Evolutionary conservation across 2,113 vertebrate genomes (phyloP), one percentile per base, ranked within the genome.

Genomic region (Eidolon helvum): DNA sequence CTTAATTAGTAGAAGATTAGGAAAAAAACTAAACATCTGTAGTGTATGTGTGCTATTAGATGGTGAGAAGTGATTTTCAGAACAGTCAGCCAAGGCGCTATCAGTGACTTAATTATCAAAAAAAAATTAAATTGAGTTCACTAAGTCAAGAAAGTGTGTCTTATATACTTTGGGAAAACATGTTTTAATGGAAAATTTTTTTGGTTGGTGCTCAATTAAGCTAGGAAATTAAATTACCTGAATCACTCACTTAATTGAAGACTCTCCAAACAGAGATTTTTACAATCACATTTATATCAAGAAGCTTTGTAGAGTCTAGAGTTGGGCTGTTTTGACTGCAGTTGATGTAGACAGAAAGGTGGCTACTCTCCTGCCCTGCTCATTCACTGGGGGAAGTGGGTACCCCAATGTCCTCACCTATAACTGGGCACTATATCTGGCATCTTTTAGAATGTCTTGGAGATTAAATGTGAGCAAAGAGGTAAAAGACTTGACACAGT

Each of bases 201-300:
- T 69, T 90, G n/a, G 21, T 66, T 95, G 35, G 50, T 92, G 90
- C 48, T 89, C 92, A 95, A 93, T 93, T 93, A 91, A 95, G 48
- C 18, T 30, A 93, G 79, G 50, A 74, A 98, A 93, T 95, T 83
- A 91, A 93, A 93, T 96, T 91, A 80, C 50, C 83, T 1, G 0
- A 48, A 91, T 75, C 66, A 59, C 21, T 89, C 7, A 0, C 78
- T 94, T 97, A 93, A 94, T 80, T 93, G 91, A 87, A 71, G 80
- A 91, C 14, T 53, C 33, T 85, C 87, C 86, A 80, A 87, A 79
- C 45, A 75, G 87, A 84, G 74, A 63, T 66, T 90, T 94, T 66
- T 11, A 40, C 63, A 79, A 53, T 83, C n/a, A 45, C 68, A 30
- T 48, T 79, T 85, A 80, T 55, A 72, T 50, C 5, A 11, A 75